phyloP scores from a whole-genome alignment of 2,888 invertebrate species.

The Imbricaverruca yamaguchii region DNA sequence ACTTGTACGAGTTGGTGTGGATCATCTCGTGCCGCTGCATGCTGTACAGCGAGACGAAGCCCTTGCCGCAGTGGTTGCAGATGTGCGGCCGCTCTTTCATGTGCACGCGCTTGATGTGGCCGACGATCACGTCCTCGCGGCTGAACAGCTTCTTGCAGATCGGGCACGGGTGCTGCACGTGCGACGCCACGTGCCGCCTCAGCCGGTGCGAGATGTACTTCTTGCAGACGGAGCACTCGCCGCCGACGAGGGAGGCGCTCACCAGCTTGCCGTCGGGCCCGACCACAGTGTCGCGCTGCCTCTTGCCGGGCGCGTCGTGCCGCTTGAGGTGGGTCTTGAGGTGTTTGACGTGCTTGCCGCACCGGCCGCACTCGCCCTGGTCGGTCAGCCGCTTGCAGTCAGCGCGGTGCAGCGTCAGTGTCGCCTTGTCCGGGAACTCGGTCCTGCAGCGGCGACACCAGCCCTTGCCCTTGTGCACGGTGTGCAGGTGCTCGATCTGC shows the following conservation, averaged over 20 bases:
- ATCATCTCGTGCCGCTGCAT: constrained; percentile 18
- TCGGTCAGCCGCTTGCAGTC: background rate
- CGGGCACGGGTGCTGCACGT: constrained; percentile 1
- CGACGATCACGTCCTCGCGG: constrained; percentile 11
- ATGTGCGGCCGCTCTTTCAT: background rate
- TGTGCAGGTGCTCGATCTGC: constrained; percentile 11
- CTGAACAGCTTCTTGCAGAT: constrained; percentile 16
- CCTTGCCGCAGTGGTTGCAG: constrained; percentile 14
- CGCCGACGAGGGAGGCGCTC: constrained; percentile 3
- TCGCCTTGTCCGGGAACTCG: background rate
- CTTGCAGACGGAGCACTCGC: background rate
- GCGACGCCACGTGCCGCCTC: constrained; percentile 2
- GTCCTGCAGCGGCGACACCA: background rate
- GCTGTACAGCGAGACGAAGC: constrained; percentile 17
- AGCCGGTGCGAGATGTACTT: constrained; percentile 2
- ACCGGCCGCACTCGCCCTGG: background rate
- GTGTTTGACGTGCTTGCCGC: constrained; percentile 9
- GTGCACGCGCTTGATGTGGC: constrained; percentile 14
- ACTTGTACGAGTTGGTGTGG: constrained; percentile 6
- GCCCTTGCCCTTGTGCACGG: constrained; percentile 5
- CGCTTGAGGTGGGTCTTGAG: background rate
- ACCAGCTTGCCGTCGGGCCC: background rate
- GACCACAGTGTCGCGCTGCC: background rate
- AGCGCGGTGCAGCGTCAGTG: background rate
- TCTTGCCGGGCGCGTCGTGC: background rate